Evolutionary conservation across 2,113 vertebrate species (phyloP).

Genomic region (Echinops telfairi): DNA sequence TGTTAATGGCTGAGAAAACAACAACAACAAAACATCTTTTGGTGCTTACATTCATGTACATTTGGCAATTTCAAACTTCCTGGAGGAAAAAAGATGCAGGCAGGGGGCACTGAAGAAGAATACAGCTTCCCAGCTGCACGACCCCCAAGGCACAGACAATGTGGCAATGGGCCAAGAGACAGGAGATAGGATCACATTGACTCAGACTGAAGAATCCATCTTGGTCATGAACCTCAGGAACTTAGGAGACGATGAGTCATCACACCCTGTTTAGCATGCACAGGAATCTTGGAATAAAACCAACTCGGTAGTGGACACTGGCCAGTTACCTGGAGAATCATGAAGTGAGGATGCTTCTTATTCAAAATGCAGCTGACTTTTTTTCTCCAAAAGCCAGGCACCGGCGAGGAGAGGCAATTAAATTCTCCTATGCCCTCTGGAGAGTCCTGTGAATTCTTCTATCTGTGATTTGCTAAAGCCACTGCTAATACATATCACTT

Average conservation of each 20-base stretch:
- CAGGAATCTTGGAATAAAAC: constrained; percentile 66
- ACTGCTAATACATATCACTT: constrained; percentile 55
- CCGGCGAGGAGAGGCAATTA: constrained; percentile 65
- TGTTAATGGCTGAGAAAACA: constrained; percentile 58
- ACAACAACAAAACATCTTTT: constrained; percentile 10
- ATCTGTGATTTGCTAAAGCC: constrained; percentile 49
- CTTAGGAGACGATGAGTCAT: constrained; percentile 71
- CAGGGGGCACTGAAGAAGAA: not conserved
- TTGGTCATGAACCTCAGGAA: constrained; percentile 55
- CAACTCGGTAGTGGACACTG: constrained; percentile 61
- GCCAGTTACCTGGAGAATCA: constrained; percentile 75
- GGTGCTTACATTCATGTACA: not conserved
- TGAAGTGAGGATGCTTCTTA: constrained; percentile 56
- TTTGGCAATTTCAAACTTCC: constrained; percentile 29
- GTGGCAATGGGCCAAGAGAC: not conserved
- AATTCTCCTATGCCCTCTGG: constrained; percentile 59
- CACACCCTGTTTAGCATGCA: constrained; percentile 64
- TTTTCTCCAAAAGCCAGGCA: constrained; percentile 55
- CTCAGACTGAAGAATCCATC: not conserved
- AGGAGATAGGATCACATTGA: not conserved
- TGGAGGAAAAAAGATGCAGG: constrained; percentile 10
- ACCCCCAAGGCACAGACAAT: not conserved
- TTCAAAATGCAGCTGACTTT: constrained; percentile 62
- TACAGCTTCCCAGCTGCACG: not conserved
- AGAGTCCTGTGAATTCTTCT: constrained; percentile 58